phyloP scores from a whole-genome alignment of 2,888 invertebrate species.

The Toxonevra muliebris region DNA sequence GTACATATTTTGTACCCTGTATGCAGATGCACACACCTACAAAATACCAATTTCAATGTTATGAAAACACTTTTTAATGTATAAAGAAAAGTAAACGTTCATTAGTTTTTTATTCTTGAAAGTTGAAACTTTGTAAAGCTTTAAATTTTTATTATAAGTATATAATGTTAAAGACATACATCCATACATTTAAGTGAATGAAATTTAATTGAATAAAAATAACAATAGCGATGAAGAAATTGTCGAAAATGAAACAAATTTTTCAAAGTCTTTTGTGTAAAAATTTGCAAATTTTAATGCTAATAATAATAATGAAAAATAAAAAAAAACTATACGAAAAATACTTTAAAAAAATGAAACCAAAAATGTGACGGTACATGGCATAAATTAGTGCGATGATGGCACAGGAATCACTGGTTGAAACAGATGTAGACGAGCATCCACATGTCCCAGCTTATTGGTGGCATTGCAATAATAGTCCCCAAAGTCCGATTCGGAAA shows the following conservation, averaged over 20 bases:
- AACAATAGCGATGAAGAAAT: slow-evolving; percentile 49
- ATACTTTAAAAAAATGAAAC: slow-evolving; percentile 3
- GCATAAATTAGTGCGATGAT: slow-evolving; percentile 12
- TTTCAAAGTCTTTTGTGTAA: slow-evolving; percentile 46
- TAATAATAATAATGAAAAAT: slow-evolving; percentile 8
- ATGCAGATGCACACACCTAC: too few species aligned
- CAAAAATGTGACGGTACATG: neutral
- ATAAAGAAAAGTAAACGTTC: neutral
- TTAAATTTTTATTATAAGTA: slow-evolving; percentile 25
- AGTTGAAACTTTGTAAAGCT: too few species aligned
- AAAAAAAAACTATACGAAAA: slow-evolving; percentile 1
- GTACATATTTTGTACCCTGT: too few species aligned
- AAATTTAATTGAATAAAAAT: slow-evolving; percentile 59
- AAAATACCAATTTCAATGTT: neutral
- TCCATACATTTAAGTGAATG: slow-evolving; percentile 46
- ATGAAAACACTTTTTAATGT: neutral
- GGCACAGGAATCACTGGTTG: slow-evolving; percentile 59
- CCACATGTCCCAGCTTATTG: slow-evolving; percentile 62
- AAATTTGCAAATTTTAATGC: slow-evolving; percentile 22
- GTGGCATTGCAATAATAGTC: slow-evolving; percentile 64
- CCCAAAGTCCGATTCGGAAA: slow-evolving; percentile 58
- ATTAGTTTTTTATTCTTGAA: too few species aligned
- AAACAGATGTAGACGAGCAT: slow-evolving; percentile 61
- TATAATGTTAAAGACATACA: neutral
- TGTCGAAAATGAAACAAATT: slow-evolving; percentile 48